These are phyloP conservation scores for Steatocranus sp. DNA, from an alignment of 2,797 vertebrate genomes.

Conservation along the genomic window DNA sequence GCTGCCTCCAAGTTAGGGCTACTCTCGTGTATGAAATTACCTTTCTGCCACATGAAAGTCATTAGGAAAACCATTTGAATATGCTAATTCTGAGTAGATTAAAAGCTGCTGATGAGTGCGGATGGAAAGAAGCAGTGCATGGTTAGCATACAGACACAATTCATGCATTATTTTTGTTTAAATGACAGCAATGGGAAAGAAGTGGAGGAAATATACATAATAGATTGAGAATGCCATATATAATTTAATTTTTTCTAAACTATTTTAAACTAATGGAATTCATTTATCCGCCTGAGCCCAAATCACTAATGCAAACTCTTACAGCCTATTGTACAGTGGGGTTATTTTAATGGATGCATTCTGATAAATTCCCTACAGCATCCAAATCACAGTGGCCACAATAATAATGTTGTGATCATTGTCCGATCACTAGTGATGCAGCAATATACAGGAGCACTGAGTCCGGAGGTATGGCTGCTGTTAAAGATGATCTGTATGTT, in stretches of 20 bases:
- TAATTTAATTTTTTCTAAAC: no score
- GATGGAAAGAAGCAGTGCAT: neutral
- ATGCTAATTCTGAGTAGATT: conserved; percentile 64
- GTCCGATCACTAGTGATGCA: neutral
- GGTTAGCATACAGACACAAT: neutral
- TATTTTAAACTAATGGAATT: neutral
- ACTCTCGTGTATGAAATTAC: conserved; percentile 59
- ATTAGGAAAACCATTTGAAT: conserved; percentile 67
- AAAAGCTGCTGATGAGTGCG: conserved; percentile 62
- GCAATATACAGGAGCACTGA: neutral
- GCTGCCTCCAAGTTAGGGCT: conserved; percentile 43
- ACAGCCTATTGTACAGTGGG: neutral
- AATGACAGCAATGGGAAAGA: neutral
- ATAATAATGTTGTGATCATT: neutral
- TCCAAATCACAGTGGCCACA: neutral
- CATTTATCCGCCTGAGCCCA: neutral
- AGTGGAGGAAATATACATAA: neutral
- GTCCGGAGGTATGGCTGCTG: neutral
- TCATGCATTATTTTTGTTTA: neutral
- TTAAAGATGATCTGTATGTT: conserved; percentile 18
- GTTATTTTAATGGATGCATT: neutral
- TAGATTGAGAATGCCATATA: neutral
- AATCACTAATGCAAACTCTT: neutral
- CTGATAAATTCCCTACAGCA: neutral
- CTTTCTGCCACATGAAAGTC: conserved; percentile 64